These are phyloP conservation scores for Apis dorsata DNA, from an alignment of 1,140 invertebrate species.

Conservation along the genomic window DNA sequence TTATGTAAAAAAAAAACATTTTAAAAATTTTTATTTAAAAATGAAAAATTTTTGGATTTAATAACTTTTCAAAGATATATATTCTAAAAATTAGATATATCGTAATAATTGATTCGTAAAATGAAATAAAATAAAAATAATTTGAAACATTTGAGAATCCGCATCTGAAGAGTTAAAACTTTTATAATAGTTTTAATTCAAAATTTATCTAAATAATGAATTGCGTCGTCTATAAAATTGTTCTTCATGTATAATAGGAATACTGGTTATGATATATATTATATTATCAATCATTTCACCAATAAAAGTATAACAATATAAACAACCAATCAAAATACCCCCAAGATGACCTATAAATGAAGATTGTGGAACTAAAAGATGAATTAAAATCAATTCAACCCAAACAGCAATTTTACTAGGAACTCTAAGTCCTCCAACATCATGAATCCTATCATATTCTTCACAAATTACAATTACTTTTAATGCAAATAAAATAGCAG, in stretches of 20 bases:
- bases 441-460: slow-evolving; percentile 75
- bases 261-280: slow-evolving; percentile 74
- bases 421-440: slow-evolving; percentile 81
- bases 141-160: neutral
- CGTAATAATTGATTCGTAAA: too few relatives aligned
- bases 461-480: slow-evolving; percentile 83
- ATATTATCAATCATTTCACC: slow-evolving; percentile 80
- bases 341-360: slow-evolving; percentile 85
- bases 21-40: too few relatives aligned
- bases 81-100: too few relatives aligned
- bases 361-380: slow-evolving; percentile 83
- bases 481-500: slow-evolving; percentile 84
- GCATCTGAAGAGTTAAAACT: neutral
- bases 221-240: slow-evolving; percentile 74
- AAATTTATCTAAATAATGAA: slow-evolving; percentile 17
- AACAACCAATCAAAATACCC: slow-evolving; percentile 85
- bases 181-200: slow-evolving; percentile 44
- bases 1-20: too few relatives aligned
- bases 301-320: slow-evolving; percentile 84
- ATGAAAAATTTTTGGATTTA: too few relatives aligned
- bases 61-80: too few relatives aligned
- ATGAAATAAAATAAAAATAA: too few relatives aligned
- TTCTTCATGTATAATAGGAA: slow-evolving; percentile 76
- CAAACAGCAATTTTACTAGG: slow-evolving; percentile 84
- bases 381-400: slow-evolving; percentile 85